These are phyloP conservation scores for Patiria miniata DNA, from an alignment of 35 echinoderm and acorn worm species.

Conservation along the genomic window DNA sequence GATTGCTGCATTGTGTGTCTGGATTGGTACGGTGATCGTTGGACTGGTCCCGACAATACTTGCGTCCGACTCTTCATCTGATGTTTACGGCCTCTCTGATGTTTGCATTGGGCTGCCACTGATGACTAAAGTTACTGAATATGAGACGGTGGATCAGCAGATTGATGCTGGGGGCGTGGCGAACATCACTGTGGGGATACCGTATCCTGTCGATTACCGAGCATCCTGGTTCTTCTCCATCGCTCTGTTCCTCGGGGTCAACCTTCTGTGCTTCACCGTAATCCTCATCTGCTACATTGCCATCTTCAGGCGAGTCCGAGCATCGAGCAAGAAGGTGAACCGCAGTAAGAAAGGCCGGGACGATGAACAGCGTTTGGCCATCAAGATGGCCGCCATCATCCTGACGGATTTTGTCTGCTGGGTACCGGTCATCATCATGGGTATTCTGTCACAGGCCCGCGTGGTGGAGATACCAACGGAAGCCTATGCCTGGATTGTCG, in stretches of 20 bases:
- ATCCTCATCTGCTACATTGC: conserved; percentile 57
- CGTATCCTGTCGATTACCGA: conserved; percentile 31
- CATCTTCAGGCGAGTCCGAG: conserved; percentile 58
- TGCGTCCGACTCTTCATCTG: neutral
- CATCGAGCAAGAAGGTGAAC: conserved; percentile 15
- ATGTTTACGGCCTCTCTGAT: conserved; percentile 68
- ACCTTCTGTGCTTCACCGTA: conserved; percentile 53
- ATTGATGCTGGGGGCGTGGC: conserved; percentile 3
- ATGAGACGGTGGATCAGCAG: conserved; percentile 3
- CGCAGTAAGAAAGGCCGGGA: conserved; percentile 25
- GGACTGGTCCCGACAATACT: conserved; percentile 49
- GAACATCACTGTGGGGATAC: conserved; percentile 12
- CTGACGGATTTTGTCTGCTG: conserved; percentile 84
- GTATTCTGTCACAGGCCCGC: conserved; percentile 58
- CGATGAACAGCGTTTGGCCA: conserved; percentile 67
- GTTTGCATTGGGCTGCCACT: conserved; percentile 79
- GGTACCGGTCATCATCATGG: conserved; percentile 83
- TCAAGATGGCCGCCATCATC: conserved; percentile 81
- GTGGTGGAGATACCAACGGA: conserved; percentile 47
- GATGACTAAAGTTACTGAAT: conserved; percentile 44
- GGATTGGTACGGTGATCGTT: conserved; percentile 48
- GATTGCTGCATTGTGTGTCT: conserved; percentile 19
- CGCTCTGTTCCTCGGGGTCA: conserved; percentile 68
- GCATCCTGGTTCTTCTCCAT: conserved; percentile 77
- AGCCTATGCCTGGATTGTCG: conserved; percentile 80